Conservation (phyloP, 2,888 invertebrate genomes). For the Stenchaetothrips biformis region DNA sequence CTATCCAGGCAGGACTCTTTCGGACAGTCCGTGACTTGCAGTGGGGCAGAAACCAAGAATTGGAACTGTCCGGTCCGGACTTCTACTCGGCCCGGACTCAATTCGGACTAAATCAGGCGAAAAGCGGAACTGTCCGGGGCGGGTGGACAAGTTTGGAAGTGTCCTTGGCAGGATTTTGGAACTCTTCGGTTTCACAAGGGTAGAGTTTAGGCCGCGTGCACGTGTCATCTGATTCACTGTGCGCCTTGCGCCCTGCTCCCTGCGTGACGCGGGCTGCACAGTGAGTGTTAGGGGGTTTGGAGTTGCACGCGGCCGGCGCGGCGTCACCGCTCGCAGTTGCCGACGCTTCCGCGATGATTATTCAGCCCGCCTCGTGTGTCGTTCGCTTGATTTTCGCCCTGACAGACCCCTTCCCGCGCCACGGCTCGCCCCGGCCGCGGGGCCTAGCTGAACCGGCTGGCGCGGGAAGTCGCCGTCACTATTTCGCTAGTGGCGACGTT, state of each 20-base stretch:
- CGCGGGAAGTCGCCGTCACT: background rate
- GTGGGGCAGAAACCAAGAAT: too few relatives aligned
- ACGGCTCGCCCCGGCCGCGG: background rate
- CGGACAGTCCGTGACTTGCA: too few relatives aligned
- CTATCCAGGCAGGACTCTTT: too few relatives aligned
- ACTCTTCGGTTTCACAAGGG: too few relatives aligned
- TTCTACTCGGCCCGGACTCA: too few relatives aligned
- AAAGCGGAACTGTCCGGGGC: too few relatives aligned
- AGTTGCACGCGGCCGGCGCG: background rate
- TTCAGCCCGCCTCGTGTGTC: background rate
- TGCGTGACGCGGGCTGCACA: background rate
- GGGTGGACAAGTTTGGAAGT: too few relatives aligned
- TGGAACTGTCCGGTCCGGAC: too few relatives aligned
- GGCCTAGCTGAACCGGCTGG: background rate
- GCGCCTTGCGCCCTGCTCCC: background rate
- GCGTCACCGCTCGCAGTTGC: background rate
- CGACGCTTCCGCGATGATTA: slow-evolving; percentile 15
- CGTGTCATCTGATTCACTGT: too few relatives aligned
- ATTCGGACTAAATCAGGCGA: too few relatives aligned
- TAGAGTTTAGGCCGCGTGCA: too few relatives aligned
- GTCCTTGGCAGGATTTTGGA: too few relatives aligned
- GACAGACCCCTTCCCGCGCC: background rate
- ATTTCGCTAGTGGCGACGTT: slow-evolving; percentile 10
- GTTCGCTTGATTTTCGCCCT: background rate
- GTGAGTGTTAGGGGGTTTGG: background rate